These are phyloP conservation scores for Planiliza haematocheilus DNA, from an alignment of 2,113 vertebrate species.

Conservation along the genomic window DNA sequence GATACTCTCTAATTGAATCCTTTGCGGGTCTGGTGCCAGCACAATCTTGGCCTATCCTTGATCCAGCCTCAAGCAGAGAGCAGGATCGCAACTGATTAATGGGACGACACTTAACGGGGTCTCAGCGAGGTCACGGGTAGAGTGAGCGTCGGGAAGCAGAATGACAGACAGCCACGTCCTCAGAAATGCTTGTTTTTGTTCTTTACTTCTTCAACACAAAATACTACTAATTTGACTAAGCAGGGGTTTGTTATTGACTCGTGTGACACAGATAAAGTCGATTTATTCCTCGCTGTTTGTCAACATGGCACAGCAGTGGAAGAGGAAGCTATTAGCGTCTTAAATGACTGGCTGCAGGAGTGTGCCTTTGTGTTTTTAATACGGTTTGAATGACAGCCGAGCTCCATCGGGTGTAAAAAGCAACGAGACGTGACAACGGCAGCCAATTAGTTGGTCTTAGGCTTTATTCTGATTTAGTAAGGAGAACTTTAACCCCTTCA, in stretches of 20 bases:
- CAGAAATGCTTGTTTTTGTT: neutral
- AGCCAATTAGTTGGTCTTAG: no score
- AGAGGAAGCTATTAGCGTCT: no score
- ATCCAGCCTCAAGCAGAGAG: conserved; percentile 21
- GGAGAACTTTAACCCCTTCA: no score
- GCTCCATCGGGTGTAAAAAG: no score
- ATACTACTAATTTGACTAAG: neutral
- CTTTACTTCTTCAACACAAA: neutral
- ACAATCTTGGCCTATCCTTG: conserved; percentile 40
- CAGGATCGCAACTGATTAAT: conserved; percentile 44
- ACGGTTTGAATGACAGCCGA: no score
- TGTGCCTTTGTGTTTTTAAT: no score
- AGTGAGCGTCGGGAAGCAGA: neutral
- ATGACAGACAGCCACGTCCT: neutral
- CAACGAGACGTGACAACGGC: no score
- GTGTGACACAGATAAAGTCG: no score
- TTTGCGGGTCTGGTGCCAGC: conserved; percentile 2
- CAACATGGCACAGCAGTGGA: no score
- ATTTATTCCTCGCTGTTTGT: no score
- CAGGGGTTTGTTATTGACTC: neutral
- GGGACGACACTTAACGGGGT: conserved; percentile 5
- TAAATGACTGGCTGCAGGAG: no score
- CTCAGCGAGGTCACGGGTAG: conserved; percentile 34
- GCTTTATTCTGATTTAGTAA: no score
- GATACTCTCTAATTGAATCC: neutral